Conservation (phyloP, 1,140 invertebrate genomes). For the Cephus cinctus region DNA sequence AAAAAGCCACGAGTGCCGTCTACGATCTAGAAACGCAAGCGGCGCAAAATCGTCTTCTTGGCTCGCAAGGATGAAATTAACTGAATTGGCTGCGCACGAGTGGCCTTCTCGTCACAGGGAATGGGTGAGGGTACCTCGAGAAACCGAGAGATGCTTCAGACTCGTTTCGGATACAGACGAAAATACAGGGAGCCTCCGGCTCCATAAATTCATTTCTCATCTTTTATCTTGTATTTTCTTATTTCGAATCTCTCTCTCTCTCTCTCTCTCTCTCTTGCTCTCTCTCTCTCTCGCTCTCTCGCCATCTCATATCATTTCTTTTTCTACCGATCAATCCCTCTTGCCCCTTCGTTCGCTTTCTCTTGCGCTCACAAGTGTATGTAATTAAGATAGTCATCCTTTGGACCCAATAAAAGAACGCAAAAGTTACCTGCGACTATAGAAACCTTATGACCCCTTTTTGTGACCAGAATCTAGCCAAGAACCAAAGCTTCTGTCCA, state of each 20-base stretch:
- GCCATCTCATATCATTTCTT: background rate
- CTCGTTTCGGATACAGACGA: background rate
- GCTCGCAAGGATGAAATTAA: slow-evolving; percentile 22
- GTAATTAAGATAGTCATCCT: slow-evolving; percentile 13
- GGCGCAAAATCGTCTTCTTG: slow-evolving; percentile 13
- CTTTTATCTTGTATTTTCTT: slow-evolving; percentile 7
- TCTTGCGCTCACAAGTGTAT: background rate
- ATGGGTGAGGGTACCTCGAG: background rate
- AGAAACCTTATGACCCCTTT: too few relatives aligned
- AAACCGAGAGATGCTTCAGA: background rate
- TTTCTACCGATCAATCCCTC: background rate
- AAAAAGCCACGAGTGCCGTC: too few relatives aligned
- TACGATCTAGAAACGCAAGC: too few relatives aligned
- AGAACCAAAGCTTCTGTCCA: too few relatives aligned
- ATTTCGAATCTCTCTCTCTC: slow-evolving; percentile 4
- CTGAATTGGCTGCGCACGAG: slow-evolving; percentile 24
- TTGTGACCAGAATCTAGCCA: too few relatives aligned
- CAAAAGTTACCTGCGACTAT: too few relatives aligned
- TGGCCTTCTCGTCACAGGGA: slow-evolving; percentile 5
- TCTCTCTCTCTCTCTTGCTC: slow-evolving; percentile 12
- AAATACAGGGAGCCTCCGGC: slow-evolving; percentile 4
- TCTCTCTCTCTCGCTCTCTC: slow-evolving; percentile 3
- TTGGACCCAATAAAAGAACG: too few relatives aligned
- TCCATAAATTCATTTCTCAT: background rate
- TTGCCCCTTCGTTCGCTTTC: background rate